A percentile compares a stretch with the other conserved stretches of the same genome.
phyloP scores from a whole-genome alignment of 2,888 invertebrate genomes.

The Masnerella sp. region DNA sequence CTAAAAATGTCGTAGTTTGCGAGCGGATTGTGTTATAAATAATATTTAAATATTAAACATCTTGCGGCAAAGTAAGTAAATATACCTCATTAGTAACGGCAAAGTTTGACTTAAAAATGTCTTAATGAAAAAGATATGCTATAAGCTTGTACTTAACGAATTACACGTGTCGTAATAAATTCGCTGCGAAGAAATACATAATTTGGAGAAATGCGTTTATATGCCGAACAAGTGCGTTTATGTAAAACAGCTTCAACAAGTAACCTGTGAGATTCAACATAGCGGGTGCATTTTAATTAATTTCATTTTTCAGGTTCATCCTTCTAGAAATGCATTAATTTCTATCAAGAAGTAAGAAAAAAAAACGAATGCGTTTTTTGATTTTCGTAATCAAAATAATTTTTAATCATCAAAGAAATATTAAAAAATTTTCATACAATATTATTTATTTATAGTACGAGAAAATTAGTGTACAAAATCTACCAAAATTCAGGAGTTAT shows the following conservation, averaged over 20 bases:
- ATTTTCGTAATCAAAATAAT: no score
- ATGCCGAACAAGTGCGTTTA: neutral
- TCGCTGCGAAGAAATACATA: neutral
- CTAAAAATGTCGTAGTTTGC: neutral
- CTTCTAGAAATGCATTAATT: no score
- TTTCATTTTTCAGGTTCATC: no score
- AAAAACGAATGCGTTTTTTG: no score
- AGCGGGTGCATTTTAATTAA: no score
- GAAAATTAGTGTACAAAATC: no score
- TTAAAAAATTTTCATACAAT: no score
- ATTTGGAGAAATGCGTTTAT: slow-evolving; percentile 10
- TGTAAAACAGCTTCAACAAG: neutral
- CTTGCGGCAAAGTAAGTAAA: slow-evolving; percentile 3
- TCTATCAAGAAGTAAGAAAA: no score
- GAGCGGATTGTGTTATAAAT: neutral
- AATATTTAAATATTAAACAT: neutral
- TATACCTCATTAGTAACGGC: slow-evolving; percentile 15
- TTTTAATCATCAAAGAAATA: no score
- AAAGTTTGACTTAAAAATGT: neutral
- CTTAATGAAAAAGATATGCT: slow-evolving; percentile 6
- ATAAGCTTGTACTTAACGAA: slow-evolving; percentile 2
- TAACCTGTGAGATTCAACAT: neutral
- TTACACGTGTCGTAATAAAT: slow-evolving; percentile 7
- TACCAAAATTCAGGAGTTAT: no score
- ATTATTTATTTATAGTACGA: no score